Evolutionary conservation across 2,888 invertebrate species (phyloP).

Genomic region (Drosophila niveifrons): DNA sequence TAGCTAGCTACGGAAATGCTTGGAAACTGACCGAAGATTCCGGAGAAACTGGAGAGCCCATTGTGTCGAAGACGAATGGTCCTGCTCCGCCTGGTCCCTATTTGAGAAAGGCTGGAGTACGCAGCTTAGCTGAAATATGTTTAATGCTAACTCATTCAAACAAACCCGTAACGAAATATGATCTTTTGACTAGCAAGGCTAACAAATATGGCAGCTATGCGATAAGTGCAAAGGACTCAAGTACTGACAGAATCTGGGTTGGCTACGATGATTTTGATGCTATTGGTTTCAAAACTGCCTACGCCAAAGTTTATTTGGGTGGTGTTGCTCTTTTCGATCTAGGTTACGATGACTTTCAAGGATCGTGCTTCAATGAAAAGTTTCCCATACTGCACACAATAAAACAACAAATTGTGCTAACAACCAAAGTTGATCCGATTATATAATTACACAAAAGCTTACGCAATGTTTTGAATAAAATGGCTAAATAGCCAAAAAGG

Average conservation of each 20-base stretch:
- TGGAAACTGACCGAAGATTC: conserved; percentile 85
- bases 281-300: background rate
- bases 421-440: background rate
- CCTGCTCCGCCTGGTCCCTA: background rate
- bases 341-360: background rate
- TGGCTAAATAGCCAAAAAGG: background rate
- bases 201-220: background rate
- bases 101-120: background rate
- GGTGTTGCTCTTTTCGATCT: background rate
- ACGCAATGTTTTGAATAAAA: background rate
- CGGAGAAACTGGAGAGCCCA: background rate
- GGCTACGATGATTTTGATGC: background rate
- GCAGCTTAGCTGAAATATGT: background rate
- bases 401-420: background rate
- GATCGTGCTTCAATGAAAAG: background rate
- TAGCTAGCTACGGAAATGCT: background rate
- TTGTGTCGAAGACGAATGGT: background rate
- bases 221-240: background rate
- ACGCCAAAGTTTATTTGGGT: background rate
- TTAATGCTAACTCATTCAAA: background rate
- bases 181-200: background rate
- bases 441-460: background rate
- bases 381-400: background rate
- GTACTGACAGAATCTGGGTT: background rate
- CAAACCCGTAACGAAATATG: background rate